Base-by-base conservation (phyloP, 2,888 invertebrate genomes). In the Coelopa pilipes region DNA sequence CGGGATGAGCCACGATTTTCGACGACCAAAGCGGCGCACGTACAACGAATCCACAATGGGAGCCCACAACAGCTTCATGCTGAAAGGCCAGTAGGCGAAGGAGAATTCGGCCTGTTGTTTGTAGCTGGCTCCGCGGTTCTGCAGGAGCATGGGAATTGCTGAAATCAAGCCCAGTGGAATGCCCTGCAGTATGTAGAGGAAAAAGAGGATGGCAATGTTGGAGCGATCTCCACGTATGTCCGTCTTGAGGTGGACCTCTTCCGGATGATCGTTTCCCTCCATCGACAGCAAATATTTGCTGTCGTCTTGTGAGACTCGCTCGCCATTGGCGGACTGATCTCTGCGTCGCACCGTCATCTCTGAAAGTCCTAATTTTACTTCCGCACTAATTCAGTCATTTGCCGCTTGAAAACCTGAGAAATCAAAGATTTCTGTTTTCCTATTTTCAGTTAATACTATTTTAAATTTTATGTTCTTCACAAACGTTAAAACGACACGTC, bases 21-120 rank as follows among this genome's bases (percentile, higher is more conserved):
- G 89, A 34, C 99, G 90, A 0, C 99, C 99, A 88, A 99, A 94
- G 76, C 91, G 89, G 12, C 91, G 89, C 78, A 93, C 92, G 86
- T 94, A 99, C 65, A 97, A 86, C 0, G 98, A 94, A 88, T 99
- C 99, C 5, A 99, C 98, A 79, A 99, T 92, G 1, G 99, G 99
- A 0, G 99, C 99, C 99, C 99, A 99, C 73, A 99, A 85, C 62
- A 99, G 89, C 87, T 99, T 99, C 62, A 99, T 88, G 86, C 93
- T 93, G 82, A 95, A 95, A 0, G 97, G 97, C 97, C 97, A 98
- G 81, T 93, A 93, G 0, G 95, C 96, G 84, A 97, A 95, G 89
- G 98, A 98, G 87, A 97, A 95, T 86, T 95, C 94, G 17, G 95
- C 95, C 90, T 99, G 99, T 86, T 99, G 95, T 80, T 93, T 94